Base-by-base conservation (phyloP, 2,113 vertebrate genomes). In the Melanerpes aurifrons region DNA sequence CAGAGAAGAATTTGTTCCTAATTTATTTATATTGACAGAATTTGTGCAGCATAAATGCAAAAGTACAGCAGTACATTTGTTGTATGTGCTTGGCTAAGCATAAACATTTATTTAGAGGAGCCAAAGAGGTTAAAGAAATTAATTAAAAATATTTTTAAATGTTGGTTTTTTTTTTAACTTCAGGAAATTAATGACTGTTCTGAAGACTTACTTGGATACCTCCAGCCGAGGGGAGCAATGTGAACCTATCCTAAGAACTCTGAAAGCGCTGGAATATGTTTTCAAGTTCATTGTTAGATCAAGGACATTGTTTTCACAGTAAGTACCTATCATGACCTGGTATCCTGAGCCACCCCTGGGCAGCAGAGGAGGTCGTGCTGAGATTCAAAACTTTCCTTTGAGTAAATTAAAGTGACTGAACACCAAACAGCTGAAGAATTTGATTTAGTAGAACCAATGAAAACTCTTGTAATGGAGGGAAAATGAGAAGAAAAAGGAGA, bases 201-300 rank as follows among this genome's bases (percentile, higher is more conserved):
- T 99, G 97, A 99, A 99, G 98, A 98, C 95, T 16, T 99, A 99
- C 89, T 97, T 99, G 96, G 99, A 99, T 70, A 98, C 97, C 67
- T 99, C 99, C 75, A 99, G 99, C 94, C 97, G 98, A 89, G 99
- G 99, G 48, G 99, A 99, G 96, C 98, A 98, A 61, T 99, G 99
- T 8, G 99, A 99, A 85, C 98, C 98, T 3, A 99, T 99, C 92
- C 94, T 99, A 20, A 98, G 99, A 64, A 99, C 99, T 6, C 98
- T 99, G 86, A 99, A 99, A 97, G 98, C 99, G 61, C 97, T 99
- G 47, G 99, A 99, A 96, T 99, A 99, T 92, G 98, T 99, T 95
- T 99, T 99, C 98, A 99, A 99, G 97, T 99, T 99, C 98, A 99
- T 99, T 77, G 99, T 99, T 75, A 98, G 99, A 86, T 99, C 99